Base-by-base conservation (phyloP, 2,113 vertebrate genomes). In the Istiophorus platypterus region DNA sequence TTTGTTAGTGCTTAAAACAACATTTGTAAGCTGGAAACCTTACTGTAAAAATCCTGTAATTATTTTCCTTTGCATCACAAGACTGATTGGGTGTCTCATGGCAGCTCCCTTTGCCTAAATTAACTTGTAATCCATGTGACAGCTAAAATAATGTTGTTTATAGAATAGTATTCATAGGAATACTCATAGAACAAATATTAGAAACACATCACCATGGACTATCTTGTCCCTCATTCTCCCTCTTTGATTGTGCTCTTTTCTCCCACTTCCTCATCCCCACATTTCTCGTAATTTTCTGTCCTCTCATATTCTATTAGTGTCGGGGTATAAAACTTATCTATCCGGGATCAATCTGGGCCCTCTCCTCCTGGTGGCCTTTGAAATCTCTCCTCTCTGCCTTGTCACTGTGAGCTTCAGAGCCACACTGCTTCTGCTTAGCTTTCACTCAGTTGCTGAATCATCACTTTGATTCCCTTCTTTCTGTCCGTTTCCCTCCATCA, bases 391-490 rank as follows among this genome's bases (percentile, higher is more conserved):
- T 79, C 72, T 51, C 37, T 58, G 75, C 65, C 26, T 58, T 81
- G 78, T 89, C 89, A 88, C 42, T 6, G 37, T n/a, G 69, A 76
- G 80, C 56, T 80, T 69, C 26, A 1, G 41, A n/a, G 57, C 81
- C 87, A 51, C 78, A 18, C 59, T 78, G 47, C 67, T 78, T 72
- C 78, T 76, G 45, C 27, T 87, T 80, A 79, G 76, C 71, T 85
- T 80, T 54, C 18, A 5, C 68, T 84, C 79, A 80, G 75, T 8
- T 89, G 88, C 92, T 90, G 83, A 89, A 85, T 93, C 88, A 91
- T 74, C 37, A 13, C 82, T 89, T 91, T 90, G 69, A 89, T 80
- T 85, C 69, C 26, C 41, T 75, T 82, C 79, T 78, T 72, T 84
- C 81, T 85, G 49, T 81, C 82, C 29, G 31, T 79, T 80, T 89